Percentiles rank a stretch among this genome's conserved stretches.
Evolutionary conservation across 2,113 vertebrate genomes (phyloP).

Genomic region (Mellivora capensis): DNA sequence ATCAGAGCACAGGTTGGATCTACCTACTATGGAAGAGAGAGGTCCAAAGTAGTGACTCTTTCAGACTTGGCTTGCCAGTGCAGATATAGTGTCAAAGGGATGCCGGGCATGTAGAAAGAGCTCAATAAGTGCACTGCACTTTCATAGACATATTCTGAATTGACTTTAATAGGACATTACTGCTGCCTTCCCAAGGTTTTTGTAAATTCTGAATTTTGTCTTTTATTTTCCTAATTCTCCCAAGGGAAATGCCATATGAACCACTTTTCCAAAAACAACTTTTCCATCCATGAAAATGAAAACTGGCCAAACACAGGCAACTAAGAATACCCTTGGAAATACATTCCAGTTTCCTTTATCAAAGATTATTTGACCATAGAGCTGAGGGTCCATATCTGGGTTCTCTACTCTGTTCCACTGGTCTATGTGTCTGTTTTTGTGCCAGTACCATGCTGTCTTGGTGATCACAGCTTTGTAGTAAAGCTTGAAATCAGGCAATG

Average conservation of each 20-base stretch:
- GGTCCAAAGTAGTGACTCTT: background rate
- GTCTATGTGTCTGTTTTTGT: too few relatives aligned
- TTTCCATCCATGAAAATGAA: background rate
- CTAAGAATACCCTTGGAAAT: background rate
- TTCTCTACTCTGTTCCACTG: too few relatives aligned
- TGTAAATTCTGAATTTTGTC: background rate
- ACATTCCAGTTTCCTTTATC: background rate
- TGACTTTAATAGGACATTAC: background rate
- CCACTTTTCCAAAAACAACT: background rate
- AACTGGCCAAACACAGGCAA: background rate
- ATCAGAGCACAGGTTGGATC: background rate
- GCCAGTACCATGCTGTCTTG: too few relatives aligned
- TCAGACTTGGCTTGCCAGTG: background rate
- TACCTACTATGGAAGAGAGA: background rate
- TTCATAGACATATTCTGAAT: background rate
- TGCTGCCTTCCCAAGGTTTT: background rate
- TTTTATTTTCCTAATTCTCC: background rate
- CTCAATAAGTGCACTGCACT: background rate
- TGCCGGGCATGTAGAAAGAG: fast-evolving
- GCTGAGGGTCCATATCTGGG: too few relatives aligned
- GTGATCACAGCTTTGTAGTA: too few relatives aligned
- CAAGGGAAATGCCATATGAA: background rate
- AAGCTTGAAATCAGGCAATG: too few relatives aligned
- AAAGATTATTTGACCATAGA: too few relatives aligned
- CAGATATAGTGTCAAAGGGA: fast-evolving